Base-by-base conservation (phyloP, 2,113 vertebrate genomes). In the Micromys minutus region DNA sequence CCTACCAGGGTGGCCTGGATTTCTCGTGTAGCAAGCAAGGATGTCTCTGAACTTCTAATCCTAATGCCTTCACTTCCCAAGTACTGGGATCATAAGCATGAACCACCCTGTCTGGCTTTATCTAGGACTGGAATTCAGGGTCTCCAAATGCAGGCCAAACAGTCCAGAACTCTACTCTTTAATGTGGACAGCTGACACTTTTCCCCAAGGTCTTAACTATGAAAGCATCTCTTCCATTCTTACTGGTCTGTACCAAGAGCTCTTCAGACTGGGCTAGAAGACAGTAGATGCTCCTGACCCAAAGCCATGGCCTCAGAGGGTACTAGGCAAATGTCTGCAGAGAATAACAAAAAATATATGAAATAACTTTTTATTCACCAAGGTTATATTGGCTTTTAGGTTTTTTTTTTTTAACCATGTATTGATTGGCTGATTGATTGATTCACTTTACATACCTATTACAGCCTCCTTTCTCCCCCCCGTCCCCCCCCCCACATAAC, bases 201-300 rank as follows among this genome's bases (percentile, higher is more conserved):
- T 89, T 83, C 74, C 42, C 89, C 89, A 90, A 63, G 72, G 9
- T 22, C 52, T 47, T 74, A 88, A 59, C 76, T 34, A 26, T 45
- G 86, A 93, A 94, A 91, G 79, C 36, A 67, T 74, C 47, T 50
- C 24, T 71, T 83, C 61, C 67, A 16, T 72, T 95, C 90, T 80
- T 72, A 87, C 4, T 74, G 72, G 29, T 52, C 87, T n/a, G 24
- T 31, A 39, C 52, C n/a, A 47, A 80, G 19, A 7, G 71, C n/a
- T 47, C 42, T 1, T 22, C 26, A 74, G 80, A 65, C 6, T 17
- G 7, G 39, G 59, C 36, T 16, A 5, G 7, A 74, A 67, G 21
- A 74, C 15, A 24, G 7, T 6, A 0, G 31, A 31, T 72, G 63
- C 45, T 79, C 47, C 84, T 22, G 47, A 4, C 9, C 36, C 61